A percentile compares a stretch with the other conserved stretches of the same genome.
Conservation (phyloP, 2,113 vertebrate genomes). For the Eublepharis macularius region DNA sequence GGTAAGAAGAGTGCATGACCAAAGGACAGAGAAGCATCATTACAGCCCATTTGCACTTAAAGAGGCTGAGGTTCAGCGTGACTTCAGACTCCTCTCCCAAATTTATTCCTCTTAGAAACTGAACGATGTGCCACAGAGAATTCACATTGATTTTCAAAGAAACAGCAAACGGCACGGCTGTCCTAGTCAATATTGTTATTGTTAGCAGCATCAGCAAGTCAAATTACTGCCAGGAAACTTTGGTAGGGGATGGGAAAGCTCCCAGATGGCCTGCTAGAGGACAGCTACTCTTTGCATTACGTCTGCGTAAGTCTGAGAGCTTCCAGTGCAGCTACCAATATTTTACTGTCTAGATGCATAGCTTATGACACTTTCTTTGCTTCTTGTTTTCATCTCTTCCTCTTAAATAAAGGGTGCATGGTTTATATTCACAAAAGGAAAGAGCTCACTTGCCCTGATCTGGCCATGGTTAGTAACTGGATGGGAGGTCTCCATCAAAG, state of each 20-base stretch:
- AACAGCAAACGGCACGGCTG: constrained; percentile 40
- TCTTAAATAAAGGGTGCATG: no score
- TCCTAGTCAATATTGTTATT: constrained; percentile 66
- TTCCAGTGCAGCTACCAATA: constrained; percentile 33
- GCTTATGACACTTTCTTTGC: constrained; percentile 28
- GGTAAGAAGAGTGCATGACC: background rate
- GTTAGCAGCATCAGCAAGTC: constrained; percentile 63
- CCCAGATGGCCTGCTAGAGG: background rate
- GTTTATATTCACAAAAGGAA: no score
- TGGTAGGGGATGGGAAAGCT: constrained; percentile 43
- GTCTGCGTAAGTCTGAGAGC: constrained; percentile 49
- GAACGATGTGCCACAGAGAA: constrained; percentile 25
- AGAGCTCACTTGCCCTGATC: no score
- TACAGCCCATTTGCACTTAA: background rate
- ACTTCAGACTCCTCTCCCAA: constrained; percentile 17
- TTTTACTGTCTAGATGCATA: constrained; percentile 37
- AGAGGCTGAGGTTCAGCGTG: background rate
- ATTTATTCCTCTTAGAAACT: constrained; percentile 51
- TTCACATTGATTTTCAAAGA: constrained; percentile 52
- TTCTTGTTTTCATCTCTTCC: background rate
- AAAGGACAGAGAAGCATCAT: background rate
- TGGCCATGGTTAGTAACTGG: no score
- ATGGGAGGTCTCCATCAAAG: no score
- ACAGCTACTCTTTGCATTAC: constrained; percentile 27
- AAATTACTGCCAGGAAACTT: constrained; percentile 59